Evolutionary conservation across 1,140 invertebrate genomes (phyloP).

Genomic region (Drosophila watanabei): DNA sequence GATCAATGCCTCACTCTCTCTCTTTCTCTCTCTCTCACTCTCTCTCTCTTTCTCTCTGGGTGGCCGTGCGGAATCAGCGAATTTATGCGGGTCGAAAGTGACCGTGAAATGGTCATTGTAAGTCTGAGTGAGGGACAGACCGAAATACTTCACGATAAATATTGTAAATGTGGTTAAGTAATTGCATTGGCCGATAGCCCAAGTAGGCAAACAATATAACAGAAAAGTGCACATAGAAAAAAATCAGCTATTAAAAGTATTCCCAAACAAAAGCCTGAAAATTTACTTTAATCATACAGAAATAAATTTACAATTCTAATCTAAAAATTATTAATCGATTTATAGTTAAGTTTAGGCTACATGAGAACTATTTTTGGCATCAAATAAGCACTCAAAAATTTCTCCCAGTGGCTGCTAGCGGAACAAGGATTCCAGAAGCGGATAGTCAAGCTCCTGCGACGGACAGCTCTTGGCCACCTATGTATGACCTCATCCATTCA

Average conservation of each 20-base stretch:
- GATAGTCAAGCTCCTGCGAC: neutral
- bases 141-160: conserved; percentile 38
- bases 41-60: no score
- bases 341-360: neutral
- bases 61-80: conserved; percentile 42
- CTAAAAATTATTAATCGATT: neutral
- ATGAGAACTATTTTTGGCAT: neutral
- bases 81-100: conserved; percentile 18
- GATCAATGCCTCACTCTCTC: conserved; percentile 13
- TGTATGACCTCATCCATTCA: conserved; percentile 52
- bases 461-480: conserved; percentile 12
- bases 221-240: neutral
- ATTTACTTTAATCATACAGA: no score
- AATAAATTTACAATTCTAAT: neutral
- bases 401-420: neutral
- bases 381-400: neutral
- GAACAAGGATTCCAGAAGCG: neutral
- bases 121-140: neutral
- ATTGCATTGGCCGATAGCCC: conserved; percentile 59
- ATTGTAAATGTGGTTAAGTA: conserved; percentile 45
- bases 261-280: neutral
- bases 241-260: neutral
- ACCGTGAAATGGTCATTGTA: conserved; percentile 28
- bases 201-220: conserved; percentile 30
- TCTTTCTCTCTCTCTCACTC: neutral